Evolutionary conservation across 2,888 invertebrate species (phyloP), one percentile per base, ranked within the genome.

Genomic region (Palloptera scutellata): DNA sequence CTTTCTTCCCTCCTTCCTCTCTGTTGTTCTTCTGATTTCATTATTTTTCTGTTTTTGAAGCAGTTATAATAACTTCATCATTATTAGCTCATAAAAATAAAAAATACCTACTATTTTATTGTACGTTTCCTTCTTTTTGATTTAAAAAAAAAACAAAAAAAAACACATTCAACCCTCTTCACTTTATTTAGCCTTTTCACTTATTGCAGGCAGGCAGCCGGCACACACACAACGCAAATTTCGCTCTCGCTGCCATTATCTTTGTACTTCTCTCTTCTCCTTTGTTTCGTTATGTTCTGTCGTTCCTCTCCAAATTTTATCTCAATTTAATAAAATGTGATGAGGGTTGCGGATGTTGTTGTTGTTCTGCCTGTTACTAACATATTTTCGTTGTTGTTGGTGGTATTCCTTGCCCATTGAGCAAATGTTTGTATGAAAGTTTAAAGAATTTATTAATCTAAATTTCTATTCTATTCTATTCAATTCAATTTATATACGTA

Each of bases 61-160:
- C 76, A 77, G 76, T 77, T 78, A 75, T 78, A 78, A 78, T 77
- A 78, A 78, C 78, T 79, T 76, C 78, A 77, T 76, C 79, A 77
- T 79, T 79, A 79, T 79, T 78, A 77, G 73, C 75, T 75, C 78
- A 78, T 79, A 79, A 79, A 79, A 78, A 73, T 74, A 76, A 77
- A 78, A 60, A 59, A 15, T 51, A 58, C 17, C 40, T 17, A 20
- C 20, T 55, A 52, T 12, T 10, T 17, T 17, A 19, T 52, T 41
- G 13, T 52, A 17, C 20, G 8, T 12, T 19, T 11, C 8, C 53
- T 17, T 53, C 48, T 48, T 48, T 8, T n/a, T 48, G 15, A 3
- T 48, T 30, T 30, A 2, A 30, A 13, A 45, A 10, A 13, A 10
- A 45, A 45, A 13, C 45, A 45, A 45, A 45, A 10, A 45, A 48